Base-by-base conservation (phyloP, 2,797 vertebrate genomes). In the Thaleichthys pacificus region DNA sequence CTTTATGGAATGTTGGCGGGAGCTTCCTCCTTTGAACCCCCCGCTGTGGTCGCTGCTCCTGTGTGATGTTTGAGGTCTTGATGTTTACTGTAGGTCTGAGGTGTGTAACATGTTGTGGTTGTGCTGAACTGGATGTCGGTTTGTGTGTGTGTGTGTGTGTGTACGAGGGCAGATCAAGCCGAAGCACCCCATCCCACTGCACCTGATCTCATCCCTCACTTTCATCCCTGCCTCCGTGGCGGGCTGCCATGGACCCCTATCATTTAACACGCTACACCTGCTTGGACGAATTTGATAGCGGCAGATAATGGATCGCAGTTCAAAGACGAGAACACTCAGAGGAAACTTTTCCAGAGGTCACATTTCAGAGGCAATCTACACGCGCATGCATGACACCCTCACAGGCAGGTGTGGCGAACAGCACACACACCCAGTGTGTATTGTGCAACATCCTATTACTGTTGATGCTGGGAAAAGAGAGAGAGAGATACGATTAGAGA, bases 281-380 rank as follows among this genome's bases (percentile, higher is more conserved):
- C 84, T 80, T 79, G 78, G 75, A 30, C 62, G 80, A 84, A 86
- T 79, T 42, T 82, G 81, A 89, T 83, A 86, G 79, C 80, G 78
- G 84, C 6, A 75, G 78, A 83, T 89, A 86, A 88, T 88, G 86
- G 86, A 84, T 78, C 78, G 75, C 32, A 80, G 86, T 87, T 90
- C 84, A 87, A 83, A 85, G 81, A 82, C 73, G 78, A 77, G 82
- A 63, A 51, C 7, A 49, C 14, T 28, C 73, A 80, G 73, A 72
- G 78, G 80, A 80, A 85, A 86, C 79, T 83, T 88, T 84, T 84
- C 80, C 81, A 83, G 77, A 78, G 85, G 84, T 89, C 70, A 12
- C 65, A 68, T 87, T 87, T 86, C 84, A 85, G 56, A 56, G 84
- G 64, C 80, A 80, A 78, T 86, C 77, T 78, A 69, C 4, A 74